Conservation (phyloP, 1,140 invertebrate species). For the Sycophaga agraensis region DNA sequence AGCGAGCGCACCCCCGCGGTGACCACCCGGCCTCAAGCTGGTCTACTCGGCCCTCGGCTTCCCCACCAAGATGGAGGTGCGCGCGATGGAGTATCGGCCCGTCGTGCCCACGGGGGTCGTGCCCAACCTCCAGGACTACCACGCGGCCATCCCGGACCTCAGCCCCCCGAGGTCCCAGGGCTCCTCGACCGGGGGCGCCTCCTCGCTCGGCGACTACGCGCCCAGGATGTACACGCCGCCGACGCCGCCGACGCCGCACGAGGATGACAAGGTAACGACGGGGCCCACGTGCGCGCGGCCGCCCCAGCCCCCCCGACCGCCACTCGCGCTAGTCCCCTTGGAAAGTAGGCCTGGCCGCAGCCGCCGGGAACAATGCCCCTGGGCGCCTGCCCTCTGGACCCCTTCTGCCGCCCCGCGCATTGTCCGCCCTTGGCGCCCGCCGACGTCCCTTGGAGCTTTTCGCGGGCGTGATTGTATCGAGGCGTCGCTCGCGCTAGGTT, state of each 20-base stretch:
- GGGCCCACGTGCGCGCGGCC: too few species aligned
- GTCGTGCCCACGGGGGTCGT: constrained; percentile 51
- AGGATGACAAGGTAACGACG: constrained; percentile 53
- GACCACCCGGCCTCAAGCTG: constrained; percentile 47
- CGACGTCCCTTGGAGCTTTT: background rate
- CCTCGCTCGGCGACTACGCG: constrained; percentile 54
- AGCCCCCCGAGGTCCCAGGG: constrained; percentile 56
- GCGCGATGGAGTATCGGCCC: constrained; percentile 55
- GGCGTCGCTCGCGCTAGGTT: background rate
- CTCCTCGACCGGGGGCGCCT: constrained; percentile 55
- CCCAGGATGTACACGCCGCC: constrained; percentile 57
- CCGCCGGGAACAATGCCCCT: too few species aligned
- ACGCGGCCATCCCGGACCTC: constrained; percentile 53
- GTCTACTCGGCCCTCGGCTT: constrained; percentile 46
- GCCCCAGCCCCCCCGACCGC: background rate
- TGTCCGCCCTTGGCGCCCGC: background rate
- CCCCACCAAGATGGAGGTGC: constrained; percentile 52
- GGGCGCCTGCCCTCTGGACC: background rate
- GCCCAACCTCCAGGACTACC: constrained; percentile 53
- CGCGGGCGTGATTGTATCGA: background rate
- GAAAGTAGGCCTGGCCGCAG: too few species aligned
- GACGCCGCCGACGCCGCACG: constrained; percentile 55
- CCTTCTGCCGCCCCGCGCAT: background rate
- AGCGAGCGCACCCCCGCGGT: background rate
- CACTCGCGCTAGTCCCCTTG: background rate